Percentiles rank a stretch among this genome's conserved stretches.
These are phyloP conservation scores for Columba livia DNA, from an alignment of 2,113 vertebrate species.

Conservation along the genomic window DNA sequence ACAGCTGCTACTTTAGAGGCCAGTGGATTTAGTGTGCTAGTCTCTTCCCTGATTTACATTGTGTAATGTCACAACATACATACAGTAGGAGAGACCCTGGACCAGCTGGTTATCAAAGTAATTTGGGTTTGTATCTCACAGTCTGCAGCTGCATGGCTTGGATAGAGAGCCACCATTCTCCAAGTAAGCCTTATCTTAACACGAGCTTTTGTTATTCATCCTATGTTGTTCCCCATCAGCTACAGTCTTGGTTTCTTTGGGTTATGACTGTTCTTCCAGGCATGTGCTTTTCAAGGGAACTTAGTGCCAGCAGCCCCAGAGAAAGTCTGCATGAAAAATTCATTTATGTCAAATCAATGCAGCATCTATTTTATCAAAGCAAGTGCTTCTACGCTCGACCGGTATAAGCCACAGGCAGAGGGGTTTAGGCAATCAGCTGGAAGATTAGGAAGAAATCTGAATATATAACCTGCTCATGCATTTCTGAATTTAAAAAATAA, in stretches of 20 bases:
- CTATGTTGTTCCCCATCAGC: neutral
- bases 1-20: neutral
- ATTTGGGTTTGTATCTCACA: neutral
- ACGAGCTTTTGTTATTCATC: neutral
- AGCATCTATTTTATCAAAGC: conserved; percentile 53
- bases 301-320: neutral
- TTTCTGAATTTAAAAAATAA: neutral
- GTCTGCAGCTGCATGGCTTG: neutral
- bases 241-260: neutral
- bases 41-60: neutral
- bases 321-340: conserved; percentile 49
- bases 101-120: neutral
- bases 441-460: conserved; percentile 9
- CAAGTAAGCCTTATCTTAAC: neutral
- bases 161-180: neutral
- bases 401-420: conserved; percentile 28
- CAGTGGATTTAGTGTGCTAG: neutral
- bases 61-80: neutral
- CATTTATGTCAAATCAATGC: conserved; percentile 8
- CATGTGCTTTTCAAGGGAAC: conserved; percentile 4
- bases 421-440: conserved; percentile 39
- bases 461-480: neutral
- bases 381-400: neutral
- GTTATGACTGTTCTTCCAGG: neutral
- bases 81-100: neutral